Percentiles rank a stretch among this genome's conserved stretches.
Evolutionary conservation across 2,113 vertebrate genomes (phyloP).

Genomic region (Tapirus terrestris): DNA sequence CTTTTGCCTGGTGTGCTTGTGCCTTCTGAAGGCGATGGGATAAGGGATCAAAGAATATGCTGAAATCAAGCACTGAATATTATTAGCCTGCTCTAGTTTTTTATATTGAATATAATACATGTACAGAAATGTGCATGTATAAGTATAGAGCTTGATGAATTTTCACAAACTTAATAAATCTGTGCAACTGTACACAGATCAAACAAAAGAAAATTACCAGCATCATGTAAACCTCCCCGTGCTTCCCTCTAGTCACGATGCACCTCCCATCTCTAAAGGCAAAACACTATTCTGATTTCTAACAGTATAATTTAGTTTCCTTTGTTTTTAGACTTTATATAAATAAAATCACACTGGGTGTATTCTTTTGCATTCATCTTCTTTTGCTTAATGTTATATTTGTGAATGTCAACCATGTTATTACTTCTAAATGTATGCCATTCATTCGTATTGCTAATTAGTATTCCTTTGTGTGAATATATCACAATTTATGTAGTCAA

Average conservation of each 20-base stretch:
- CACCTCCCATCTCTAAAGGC: neutral
- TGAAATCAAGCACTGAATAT: neutral
- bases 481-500: neutral
- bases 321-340: slow-evolving; percentile 25
- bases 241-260: neutral
- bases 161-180: neutral
- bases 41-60: neutral
- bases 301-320: neutral
- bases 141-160: neutral
- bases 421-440: neutral
- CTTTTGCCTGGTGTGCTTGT: neutral
- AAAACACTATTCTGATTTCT: neutral
- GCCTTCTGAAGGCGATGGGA: neutral
- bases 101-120: neutral
- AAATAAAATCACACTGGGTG: neutral
- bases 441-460: neutral
- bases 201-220: neutral
- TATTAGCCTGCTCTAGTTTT: neutral
- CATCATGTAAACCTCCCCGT: neutral
- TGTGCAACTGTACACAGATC: neutral
- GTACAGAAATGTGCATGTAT: neutral
- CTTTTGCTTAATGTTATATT: neutral
- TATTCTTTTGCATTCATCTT: neutral
- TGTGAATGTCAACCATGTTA: neutral
- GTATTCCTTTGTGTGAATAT: neutral